Evolutionary conservation across 2,888 invertebrate genomes (phyloP).

Genomic region (Drosophila yooni): DNA sequence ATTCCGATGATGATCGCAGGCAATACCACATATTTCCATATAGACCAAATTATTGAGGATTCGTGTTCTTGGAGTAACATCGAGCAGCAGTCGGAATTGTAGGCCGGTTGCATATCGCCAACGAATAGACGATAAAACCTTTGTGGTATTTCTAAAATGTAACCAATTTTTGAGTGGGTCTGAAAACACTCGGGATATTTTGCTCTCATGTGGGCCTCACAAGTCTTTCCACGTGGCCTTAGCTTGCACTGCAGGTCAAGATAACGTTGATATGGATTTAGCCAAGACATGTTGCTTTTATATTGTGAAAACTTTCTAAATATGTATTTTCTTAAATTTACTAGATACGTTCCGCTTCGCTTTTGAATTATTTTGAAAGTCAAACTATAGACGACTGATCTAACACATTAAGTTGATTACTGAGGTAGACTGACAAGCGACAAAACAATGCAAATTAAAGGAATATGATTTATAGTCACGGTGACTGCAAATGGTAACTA

Average conservation of each 20-base stretch:
- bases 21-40: conserved; percentile 22
- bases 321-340: background rate
- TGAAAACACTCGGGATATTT: conserved; percentile 37
- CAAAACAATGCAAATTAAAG: background rate
- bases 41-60: background rate
- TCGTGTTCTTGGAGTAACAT: conserved; percentile 8
- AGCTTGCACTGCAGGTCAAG: conserved; percentile 29
- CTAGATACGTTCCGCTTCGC: background rate
- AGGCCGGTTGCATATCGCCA: background rate
- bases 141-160: conserved; percentile 9
- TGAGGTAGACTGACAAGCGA: background rate
- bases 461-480: background rate
- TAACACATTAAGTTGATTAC: background rate
- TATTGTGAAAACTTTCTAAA: conserved; percentile 1
- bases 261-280: conserved; percentile 10
- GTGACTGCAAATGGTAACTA: background rate
- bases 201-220: conserved; percentile 26
- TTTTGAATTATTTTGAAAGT: background rate
- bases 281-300: conserved; percentile 38
- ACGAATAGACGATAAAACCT: conserved; percentile 14
- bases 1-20: conserved; percentile 40
- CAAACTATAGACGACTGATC: background rate
- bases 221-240: conserved; percentile 21
- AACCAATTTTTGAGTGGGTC: background rate
- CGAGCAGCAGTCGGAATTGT: background rate